Base-by-base conservation (phyloP, 2,113 vertebrate genomes). In the Cygnus buccinator region DNA sequence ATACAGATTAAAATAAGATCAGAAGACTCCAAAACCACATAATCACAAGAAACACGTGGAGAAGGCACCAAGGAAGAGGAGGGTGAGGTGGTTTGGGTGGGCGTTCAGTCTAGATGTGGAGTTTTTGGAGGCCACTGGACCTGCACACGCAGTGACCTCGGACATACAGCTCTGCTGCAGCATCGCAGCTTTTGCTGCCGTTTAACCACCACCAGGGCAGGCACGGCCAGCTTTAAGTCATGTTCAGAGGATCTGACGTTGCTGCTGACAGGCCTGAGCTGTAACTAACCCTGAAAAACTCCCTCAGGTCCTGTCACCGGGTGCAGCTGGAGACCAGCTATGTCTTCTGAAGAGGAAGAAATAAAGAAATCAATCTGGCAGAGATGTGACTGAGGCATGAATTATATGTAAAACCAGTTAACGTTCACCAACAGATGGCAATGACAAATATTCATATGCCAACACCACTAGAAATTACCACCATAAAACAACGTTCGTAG, bases 61-160 rank as follows among this genome's bases (percentile, higher is more conserved):
- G 28, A 89, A 89, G 55, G 21, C 28, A 85, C 16, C 5, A 7
- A 44, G 61, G 65, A 66, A 57, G 26, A 22, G 10, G 13, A 84
- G 18, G 25, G 52, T 9, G 0, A 7, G 43, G n/a, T 7, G 37
- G 21, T 48, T 82, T 63, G 7, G 41, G 68, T 68, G 46, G 28
- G 52, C 66, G 70, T 2, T 78, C 35, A 54, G 23, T 8, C 41
- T 23, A 35, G 52, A 9, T 20, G n/a, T 11, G 39, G 3, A 35
- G 66, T 39, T 16, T 13, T 20, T 31, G 9, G 29, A 10, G 55
- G 41, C 20, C n/a, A 65, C 48, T 13, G 15, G 50, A 37, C 20
- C 63, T 28, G 89, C 3, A 0, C 20, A 20, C 0, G 4, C 2
- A 7, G 33, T 33, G 46, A 87, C 35, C 66, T 4, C 8, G 54